These are phyloP conservation scores for Eulemur coronatus DNA, from an alignment of 2,797 vertebrate genomes.

Conservation along the genomic window DNA sequence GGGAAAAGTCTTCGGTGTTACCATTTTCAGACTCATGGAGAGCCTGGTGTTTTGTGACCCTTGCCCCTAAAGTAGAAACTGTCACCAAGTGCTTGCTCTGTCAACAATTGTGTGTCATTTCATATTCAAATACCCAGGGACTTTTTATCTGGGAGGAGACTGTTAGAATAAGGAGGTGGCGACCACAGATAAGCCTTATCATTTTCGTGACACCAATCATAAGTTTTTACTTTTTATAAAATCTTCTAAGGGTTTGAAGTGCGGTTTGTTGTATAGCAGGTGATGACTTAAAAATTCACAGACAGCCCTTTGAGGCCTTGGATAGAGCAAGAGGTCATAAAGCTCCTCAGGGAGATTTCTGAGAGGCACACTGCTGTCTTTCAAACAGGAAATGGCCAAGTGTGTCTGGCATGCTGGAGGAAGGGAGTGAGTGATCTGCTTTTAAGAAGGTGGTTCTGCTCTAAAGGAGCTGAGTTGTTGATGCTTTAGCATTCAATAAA, in stretches of 20 bases:
- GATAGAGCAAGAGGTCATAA: background rate
- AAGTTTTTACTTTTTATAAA: background rate
- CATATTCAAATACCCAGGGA: background rate
- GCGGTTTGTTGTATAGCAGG: background rate
- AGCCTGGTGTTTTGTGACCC: background rate
- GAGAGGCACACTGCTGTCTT: background rate
- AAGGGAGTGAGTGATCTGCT: background rate
- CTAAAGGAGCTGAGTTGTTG: background rate
- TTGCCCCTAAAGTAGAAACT: background rate
- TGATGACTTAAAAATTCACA: background rate
- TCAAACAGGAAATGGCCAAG: background rate
- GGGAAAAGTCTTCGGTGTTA: background rate
- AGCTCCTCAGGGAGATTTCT: background rate
- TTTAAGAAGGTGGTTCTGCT: background rate
- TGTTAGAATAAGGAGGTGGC: conserved; percentile 65
- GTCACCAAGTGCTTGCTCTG: background rate
- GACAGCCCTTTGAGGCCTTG: background rate
- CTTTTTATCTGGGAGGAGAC: conserved; percentile 57
- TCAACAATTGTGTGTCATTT: conserved; percentile 31
- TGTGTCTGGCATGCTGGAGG: background rate
- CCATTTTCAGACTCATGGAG: background rate
- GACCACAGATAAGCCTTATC: conserved; percentile 54
- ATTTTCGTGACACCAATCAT: conserved; percentile 21
- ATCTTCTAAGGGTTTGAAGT: background rate
- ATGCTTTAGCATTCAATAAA: background rate